A percentile compares a stretch with the other conserved stretches of the same genome.
These are phyloP conservation scores for Mellilla xanthometata DNA, from an alignment of 2,888 invertebrate genomes.

Conservation along the genomic window DNA sequence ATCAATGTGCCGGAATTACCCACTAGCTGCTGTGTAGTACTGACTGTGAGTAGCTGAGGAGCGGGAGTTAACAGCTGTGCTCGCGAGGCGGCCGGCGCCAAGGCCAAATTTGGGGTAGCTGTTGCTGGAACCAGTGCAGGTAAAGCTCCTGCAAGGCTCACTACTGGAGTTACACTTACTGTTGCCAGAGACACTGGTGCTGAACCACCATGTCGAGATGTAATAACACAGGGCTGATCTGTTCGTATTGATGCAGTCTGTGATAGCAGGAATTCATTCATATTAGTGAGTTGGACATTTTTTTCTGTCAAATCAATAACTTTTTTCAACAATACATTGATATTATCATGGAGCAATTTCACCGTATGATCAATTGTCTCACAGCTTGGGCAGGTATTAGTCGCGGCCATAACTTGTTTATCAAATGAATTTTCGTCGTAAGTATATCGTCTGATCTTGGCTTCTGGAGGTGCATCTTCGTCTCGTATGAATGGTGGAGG, in stretches of 20 bases:
- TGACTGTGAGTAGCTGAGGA: constrained; percentile 72
- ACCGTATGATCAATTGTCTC: constrained; percentile 68
- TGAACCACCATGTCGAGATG: constrained; percentile 72
- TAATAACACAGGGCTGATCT: constrained; percentile 74
- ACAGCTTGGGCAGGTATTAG: constrained; percentile 63
- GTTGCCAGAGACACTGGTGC: constrained; percentile 75
- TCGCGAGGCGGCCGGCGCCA: constrained; percentile 71
- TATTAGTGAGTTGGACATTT: constrained; percentile 70
- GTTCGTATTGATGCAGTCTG: constrained; percentile 68
- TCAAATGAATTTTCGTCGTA: constrained; percentile 61
- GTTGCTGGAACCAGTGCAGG: constrained; percentile 69
- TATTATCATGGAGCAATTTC: constrained; percentile 72
- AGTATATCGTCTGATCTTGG: constrained; percentile 64
- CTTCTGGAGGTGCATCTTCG: constrained; percentile 70
- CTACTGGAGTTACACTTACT: constrained; percentile 75
- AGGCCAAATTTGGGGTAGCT: constrained; percentile 63
- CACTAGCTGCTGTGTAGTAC: constrained; percentile 74
- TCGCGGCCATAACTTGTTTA: constrained; percentile 52
- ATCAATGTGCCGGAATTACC: constrained; percentile 75
- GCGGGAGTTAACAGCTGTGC: constrained; percentile 74
- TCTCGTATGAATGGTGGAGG: constrained; percentile 57
- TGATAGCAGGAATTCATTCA: constrained; percentile 75
- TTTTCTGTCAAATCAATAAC: constrained; percentile 72
- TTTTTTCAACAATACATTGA: constrained; percentile 72
- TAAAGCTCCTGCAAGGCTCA: constrained; percentile 69